Evolutionary conservation across 2,113 vertebrate species (phyloP).

Genomic region (Pelvicachromis taeniatus): DNA sequence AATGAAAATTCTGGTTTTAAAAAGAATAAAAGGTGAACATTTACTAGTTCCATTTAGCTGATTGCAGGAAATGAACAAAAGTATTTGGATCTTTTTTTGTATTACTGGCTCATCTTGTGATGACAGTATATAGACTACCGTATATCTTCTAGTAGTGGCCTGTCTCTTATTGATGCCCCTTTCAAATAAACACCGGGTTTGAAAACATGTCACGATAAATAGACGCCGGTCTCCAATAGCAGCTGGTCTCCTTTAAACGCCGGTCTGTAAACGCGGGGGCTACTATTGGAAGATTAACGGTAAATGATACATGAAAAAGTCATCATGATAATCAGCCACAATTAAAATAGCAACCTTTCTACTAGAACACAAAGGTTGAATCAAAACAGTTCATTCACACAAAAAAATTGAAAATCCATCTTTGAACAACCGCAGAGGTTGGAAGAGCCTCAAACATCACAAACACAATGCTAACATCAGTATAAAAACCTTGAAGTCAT

Average conservation of each 20-base stretch:
- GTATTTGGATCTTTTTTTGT: background rate
- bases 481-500: background rate
- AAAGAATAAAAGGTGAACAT: background rate
- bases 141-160: too few species aligned
- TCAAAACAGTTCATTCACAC: accelerated
- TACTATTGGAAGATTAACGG: too few species aligned
- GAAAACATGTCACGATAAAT: too few species aligned
- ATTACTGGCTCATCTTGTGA: background rate
- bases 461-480: background rate
- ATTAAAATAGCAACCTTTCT: background rate
- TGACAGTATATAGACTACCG: background rate
- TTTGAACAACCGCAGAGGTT: background rate
- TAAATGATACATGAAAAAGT: background rate
- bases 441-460: background rate
- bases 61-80: background rate
- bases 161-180: too few species aligned
- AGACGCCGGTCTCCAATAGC: too few species aligned
- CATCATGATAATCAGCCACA: background rate
- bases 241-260: too few species aligned
- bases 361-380: background rate
- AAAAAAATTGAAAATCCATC: background rate
- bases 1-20: background rate
- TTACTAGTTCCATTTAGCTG: background rate
- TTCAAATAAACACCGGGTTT: too few species aligned
- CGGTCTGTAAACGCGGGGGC: too few species aligned